phyloP scores from a whole-genome alignment of 2,888 invertebrate species.

The Apotomis turbidana region DNA sequence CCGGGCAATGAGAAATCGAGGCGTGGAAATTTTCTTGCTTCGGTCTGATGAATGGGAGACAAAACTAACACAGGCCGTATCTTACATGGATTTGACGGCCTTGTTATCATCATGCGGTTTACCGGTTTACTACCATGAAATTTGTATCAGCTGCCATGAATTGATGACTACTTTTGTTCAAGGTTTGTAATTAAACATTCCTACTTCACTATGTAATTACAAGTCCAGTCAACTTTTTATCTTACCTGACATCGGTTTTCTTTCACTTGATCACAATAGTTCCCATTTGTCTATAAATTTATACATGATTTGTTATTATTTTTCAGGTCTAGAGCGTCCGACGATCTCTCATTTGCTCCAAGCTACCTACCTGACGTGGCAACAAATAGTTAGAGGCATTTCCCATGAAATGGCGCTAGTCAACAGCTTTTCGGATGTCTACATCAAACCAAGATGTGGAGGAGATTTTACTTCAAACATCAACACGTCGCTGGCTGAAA shows the following conservation, averaged over 20 bases:
- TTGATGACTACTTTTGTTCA: constrained; percentile 72
- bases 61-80: constrained; percentile 65
- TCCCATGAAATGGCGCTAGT: constrained; percentile 80
- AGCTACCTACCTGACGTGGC: constrained; percentile 85
- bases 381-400: constrained; percentile 86
- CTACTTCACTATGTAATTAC: too few relatives aligned
- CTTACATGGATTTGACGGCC: constrained; percentile 73
- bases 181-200: constrained; percentile 60
- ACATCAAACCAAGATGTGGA: constrained; percentile 82
- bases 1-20: constrained; percentile 98
- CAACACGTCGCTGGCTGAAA: constrained; percentile 74
- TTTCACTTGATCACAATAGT: too few relatives aligned
- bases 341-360: constrained; percentile 86
- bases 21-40: constrained; percentile 91
- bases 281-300: too few relatives aligned
- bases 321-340: constrained; percentile 84
- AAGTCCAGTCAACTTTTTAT: too few relatives aligned
- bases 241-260: too few relatives aligned
- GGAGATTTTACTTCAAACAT: constrained; percentile 65
- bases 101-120: constrained; percentile 73
- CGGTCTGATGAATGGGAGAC: constrained; percentile 64
- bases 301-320: constrained; percentile 16
- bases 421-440: constrained; percentile 86
- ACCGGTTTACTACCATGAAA: constrained; percentile 64
- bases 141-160: constrained; percentile 71